Evolutionary conservation across 2,113 vertebrate species (phyloP).

Genomic region (Carettochelys insculpta): DNA sequence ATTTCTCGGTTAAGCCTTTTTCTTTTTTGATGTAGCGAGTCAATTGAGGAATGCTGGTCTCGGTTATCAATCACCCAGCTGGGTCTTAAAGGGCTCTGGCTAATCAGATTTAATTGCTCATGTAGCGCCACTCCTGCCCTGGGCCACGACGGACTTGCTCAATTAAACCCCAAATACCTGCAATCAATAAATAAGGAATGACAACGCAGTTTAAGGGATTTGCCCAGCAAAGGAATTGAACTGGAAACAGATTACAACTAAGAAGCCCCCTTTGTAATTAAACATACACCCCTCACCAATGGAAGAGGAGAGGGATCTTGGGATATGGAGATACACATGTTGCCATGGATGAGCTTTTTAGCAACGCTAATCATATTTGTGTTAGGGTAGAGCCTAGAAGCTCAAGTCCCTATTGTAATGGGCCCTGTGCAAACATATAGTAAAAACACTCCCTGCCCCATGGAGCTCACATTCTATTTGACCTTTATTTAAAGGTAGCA

Average conservation of each 20-base stretch:
- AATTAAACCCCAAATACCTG: conserved; percentile 86
- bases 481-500: not conserved
- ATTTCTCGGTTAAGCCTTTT: conserved; percentile 72
- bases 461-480: accelerated
- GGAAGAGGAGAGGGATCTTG: not conserved
- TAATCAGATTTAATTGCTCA: conserved; percentile 89
- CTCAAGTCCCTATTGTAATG: not conserved
- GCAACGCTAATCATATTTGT: not conserved
- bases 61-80: conserved; percentile 88
- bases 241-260: conserved; percentile 76
- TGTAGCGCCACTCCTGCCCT: conserved; percentile 84
- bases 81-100: conserved; percentile 83
- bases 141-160: conserved; percentile 83
- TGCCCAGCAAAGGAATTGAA: conserved; percentile 74
- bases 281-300: conserved; percentile 72
- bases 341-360: not conserved
- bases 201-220: conserved; percentile 80
- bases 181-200: conserved; percentile 83
- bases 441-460: not conserved
- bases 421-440: accelerated
- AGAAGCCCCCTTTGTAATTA: conserved; percentile 71
- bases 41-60: conserved; percentile 82
- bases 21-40: conserved; percentile 81
- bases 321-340: not conserved
- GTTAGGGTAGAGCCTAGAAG: not conserved